Conservation (phyloP, 2,797 vertebrate species). For the Xyrichtys novacula region DNA sequence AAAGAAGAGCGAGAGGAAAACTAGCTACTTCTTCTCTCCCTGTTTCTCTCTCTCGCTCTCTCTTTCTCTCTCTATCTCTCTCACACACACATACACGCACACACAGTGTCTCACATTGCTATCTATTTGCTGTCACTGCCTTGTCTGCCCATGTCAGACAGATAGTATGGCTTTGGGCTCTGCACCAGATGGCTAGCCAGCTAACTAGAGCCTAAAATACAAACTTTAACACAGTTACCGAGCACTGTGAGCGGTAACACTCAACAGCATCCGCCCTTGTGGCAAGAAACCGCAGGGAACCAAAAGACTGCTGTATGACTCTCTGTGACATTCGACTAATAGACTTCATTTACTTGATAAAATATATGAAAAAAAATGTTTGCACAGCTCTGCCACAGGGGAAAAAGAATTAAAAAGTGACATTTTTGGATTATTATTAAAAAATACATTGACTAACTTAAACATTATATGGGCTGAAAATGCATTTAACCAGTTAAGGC, state of each 20-base stretch:
- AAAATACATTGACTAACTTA: too few species aligned
- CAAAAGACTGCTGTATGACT: conserved; percentile 7
- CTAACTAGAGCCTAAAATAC: conserved; percentile 66
- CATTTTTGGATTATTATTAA: too few species aligned
- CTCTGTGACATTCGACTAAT: neutral
- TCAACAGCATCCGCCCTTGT: conserved; percentile 21
- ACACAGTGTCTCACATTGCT: conserved; percentile 12
- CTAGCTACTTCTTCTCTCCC: conserved; percentile 11
- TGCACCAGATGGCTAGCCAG: conserved; percentile 59
- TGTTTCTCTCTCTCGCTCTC: conserved; percentile 1
- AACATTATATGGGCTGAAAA: too few species aligned
- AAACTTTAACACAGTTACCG: conserved; percentile 46
- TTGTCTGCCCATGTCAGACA: conserved; percentile 55
- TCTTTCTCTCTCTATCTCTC: conserved; percentile 2
- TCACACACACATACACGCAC: conserved; percentile 3
- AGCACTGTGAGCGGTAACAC: conserved; percentile 37
- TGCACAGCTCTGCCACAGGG: neutral
- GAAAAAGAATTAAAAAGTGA: neutral
- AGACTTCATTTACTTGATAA: neutral
- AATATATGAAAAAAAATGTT: neutral
- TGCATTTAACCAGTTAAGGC: too few species aligned
- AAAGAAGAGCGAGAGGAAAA: conserved; percentile 50
- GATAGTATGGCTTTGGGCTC: conserved; percentile 53
- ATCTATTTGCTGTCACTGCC: conserved; percentile 41
- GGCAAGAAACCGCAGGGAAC: conserved; percentile 7